A percentile compares a stretch with the other conserved stretches of the same genome.
Evolutionary conservation across 2,888 invertebrate genomes (phyloP).

Genomic region (Pardosa pseudoannulata): DNA sequence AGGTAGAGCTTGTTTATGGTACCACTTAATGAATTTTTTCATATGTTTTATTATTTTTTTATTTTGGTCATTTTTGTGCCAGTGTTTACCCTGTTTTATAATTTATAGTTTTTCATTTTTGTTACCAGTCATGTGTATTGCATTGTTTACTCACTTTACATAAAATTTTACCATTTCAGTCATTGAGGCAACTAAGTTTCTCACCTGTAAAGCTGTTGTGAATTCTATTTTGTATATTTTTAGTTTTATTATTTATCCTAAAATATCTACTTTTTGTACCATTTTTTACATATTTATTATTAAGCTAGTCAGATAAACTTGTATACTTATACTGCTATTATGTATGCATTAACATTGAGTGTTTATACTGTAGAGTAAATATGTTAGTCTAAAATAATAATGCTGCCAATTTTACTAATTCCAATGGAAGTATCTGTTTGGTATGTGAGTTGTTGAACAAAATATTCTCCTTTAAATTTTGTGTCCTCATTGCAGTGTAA

Average conservation of each 20-base stretch:
- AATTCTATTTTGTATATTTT: not conserved
- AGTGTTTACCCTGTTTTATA: too few relatives aligned
- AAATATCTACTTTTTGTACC: not conserved
- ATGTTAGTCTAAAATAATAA: slow-evolving; percentile 30
- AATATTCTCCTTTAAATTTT: slow-evolving; percentile 30
- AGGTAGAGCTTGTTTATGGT: too few relatives aligned
- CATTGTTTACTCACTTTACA: too few relatives aligned
- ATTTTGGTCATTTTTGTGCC: too few relatives aligned
- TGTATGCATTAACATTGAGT: slow-evolving; percentile 33
- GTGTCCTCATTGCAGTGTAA: slow-evolving; percentile 40
- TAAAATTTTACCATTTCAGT: too few relatives aligned
- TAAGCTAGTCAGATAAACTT: slow-evolving; percentile 44
- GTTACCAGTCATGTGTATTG: too few relatives aligned
- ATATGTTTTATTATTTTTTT: too few relatives aligned
- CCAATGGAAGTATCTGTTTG: slow-evolving; percentile 32
- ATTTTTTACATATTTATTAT: slow-evolving; percentile 24
- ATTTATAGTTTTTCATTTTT: too few relatives aligned
- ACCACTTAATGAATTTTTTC: too few relatives aligned
- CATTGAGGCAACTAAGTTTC: too few relatives aligned
- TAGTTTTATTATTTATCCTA: slow-evolving; percentile 4
- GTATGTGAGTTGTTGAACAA: slow-evolving; percentile 36
- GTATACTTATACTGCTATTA: slow-evolving; percentile 42
- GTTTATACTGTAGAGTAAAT: slow-evolving; percentile 38
- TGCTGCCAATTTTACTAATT: slow-evolving; percentile 40
- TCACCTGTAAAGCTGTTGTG: too few relatives aligned